Percentiles rank a stretch among this genome's conserved stretches.
Conservation (phyloP, 2,888 invertebrate genomes). For the Diplolepis rosae region DNA sequence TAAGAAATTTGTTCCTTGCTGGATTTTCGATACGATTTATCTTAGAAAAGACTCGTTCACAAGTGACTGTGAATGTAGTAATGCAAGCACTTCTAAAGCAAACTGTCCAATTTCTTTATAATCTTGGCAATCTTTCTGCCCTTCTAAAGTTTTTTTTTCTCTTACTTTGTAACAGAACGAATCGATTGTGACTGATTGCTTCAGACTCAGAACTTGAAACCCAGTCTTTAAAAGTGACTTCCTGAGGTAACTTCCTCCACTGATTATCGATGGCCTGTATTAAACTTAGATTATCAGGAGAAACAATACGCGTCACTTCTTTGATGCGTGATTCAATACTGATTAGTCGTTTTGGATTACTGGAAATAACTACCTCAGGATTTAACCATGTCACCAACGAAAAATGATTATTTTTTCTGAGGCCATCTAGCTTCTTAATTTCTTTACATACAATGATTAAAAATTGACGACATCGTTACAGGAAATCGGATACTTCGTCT, state of each 20-base stretch:
- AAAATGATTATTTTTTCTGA: conserved; percentile 17
- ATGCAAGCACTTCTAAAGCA: neutral
- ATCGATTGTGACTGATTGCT: no score
- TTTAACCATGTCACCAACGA: conserved; percentile 37
- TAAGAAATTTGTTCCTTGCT: neutral
- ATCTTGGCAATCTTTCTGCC: neutral
- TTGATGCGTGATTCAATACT: neutral
- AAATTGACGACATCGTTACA: neutral
- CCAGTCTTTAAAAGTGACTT: neutral
- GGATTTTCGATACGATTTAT: neutral
- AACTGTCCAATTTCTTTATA: neutral
- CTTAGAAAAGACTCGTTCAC: neutral
- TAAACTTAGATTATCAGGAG: neutral
- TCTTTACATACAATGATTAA: neutral
- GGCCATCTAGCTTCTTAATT: neutral
- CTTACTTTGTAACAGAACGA: neutral
- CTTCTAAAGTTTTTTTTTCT: neutral
- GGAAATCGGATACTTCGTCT: neutral
- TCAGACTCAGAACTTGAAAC: neutral
- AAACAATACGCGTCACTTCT: neutral
- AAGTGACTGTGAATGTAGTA: neutral
- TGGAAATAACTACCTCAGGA: conserved; percentile 13
- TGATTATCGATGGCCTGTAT: neutral
- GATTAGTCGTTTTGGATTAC: neutral
- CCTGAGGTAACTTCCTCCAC: neutral